These are phyloP conservation scores for Nomada fucata DNA, from an alignment of 2,888 invertebrate genomes.

Conservation along the genomic window DNA sequence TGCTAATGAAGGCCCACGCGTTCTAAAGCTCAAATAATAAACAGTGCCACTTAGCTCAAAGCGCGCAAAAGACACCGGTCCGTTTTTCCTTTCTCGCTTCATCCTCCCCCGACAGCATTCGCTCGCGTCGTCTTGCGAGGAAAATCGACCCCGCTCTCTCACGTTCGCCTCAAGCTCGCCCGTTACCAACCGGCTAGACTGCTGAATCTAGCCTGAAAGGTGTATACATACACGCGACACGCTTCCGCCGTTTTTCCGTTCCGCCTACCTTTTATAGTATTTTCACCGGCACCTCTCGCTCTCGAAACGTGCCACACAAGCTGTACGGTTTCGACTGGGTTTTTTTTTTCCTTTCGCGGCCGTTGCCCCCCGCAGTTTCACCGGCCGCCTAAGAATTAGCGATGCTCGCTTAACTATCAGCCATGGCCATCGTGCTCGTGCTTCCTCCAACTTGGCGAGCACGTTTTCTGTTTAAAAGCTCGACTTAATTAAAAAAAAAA, in stretches of 20 bases:
- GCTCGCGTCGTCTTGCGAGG: conserved; percentile 29
- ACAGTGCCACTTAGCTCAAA: conserved; percentile 69
- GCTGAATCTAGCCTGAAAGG: conserved; percentile 38
- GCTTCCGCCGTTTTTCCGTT: conserved; percentile 25
- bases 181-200: conserved; percentile 15
- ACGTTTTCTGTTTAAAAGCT: conserved; percentile 14
- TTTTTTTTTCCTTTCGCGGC: neutral
- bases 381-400: conserved; percentile 24
- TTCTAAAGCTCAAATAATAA: conserved; percentile 70
- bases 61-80: conserved; percentile 48
- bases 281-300: conserved; percentile 1
- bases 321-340: neutral
- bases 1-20: conserved; percentile 72
- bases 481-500: conserved; percentile 41
- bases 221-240: neutral
- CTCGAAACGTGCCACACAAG: neutral
- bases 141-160: neutral
- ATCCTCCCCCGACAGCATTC: neutral
- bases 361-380: neutral
- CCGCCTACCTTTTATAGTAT: conserved; percentile 30
- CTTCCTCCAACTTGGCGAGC: conserved; percentile 8
- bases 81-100: conserved; percentile 4
- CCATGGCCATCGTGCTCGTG: neutral
- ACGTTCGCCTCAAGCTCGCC: neutral
- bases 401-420: conserved; percentile 48